Conservation (phyloP, 2,888 invertebrate species). For the Tenodera sinensis region DNA sequence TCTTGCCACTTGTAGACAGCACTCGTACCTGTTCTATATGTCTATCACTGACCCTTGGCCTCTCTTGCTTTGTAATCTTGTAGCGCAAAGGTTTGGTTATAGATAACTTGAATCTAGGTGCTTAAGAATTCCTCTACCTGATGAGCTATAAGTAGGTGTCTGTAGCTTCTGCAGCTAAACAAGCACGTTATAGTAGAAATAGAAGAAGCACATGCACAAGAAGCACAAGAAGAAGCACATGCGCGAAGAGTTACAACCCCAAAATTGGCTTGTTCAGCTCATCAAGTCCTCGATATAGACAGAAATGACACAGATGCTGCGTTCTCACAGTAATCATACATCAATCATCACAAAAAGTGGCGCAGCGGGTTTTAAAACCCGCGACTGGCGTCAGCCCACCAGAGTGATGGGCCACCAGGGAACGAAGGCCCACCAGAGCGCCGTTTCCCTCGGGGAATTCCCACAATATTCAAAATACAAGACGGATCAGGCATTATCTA, state of each 20-base stretch:
- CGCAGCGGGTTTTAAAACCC: background rate
- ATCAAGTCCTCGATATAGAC: background rate
- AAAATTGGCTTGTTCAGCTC: background rate
- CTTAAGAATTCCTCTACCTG: too few species aligned
- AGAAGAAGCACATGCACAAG: background rate
- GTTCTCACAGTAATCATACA: background rate
- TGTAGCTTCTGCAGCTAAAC: too few species aligned
- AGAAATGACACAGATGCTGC: background rate
- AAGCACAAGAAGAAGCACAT: background rate
- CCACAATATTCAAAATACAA: slow-evolving; percentile 1
- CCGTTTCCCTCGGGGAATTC: background rate
- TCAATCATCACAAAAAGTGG: background rate
- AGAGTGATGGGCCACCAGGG: slow-evolving; percentile 5
- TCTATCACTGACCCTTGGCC: too few species aligned
- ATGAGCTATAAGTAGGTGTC: too few species aligned
- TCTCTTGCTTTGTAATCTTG: too few species aligned
- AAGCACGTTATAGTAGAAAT: background rate
- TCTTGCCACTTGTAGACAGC: too few species aligned
- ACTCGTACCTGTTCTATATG: too few species aligned
- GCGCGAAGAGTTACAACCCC: background rate
- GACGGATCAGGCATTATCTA: background rate
- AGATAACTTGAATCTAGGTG: too few species aligned
- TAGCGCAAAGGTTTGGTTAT: too few species aligned
- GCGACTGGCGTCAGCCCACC: background rate
- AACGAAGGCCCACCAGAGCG: background rate